Percentiles rank a stretch among this genome's conserved stretches.
Conservation (phyloP, 2,888 invertebrate genomes). For the Acleris sparsana region DNA sequence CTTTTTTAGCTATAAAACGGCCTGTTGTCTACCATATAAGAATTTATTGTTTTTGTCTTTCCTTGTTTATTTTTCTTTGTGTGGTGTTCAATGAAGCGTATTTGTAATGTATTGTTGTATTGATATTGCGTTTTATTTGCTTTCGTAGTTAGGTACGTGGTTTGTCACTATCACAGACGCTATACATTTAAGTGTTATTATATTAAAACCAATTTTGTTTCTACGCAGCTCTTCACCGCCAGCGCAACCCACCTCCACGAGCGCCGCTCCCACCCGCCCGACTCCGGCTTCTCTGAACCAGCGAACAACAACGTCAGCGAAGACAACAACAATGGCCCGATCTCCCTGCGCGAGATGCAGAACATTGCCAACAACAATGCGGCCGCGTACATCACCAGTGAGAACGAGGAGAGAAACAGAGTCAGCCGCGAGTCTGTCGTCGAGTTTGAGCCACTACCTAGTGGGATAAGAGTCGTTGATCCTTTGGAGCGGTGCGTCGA, state of each 20-base stretch:
- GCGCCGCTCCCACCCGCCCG: constrained; percentile 69
- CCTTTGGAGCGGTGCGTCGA: constrained; percentile 71
- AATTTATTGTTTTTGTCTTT: too few relatives aligned
- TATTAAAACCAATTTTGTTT: too few relatives aligned
- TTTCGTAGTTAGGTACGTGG: too few relatives aligned
- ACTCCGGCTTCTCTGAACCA: constrained; percentile 74
- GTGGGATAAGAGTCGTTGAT: constrained; percentile 63
- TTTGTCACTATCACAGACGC: too few relatives aligned
- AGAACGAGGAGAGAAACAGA: constrained; percentile 75
- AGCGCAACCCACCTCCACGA: constrained; percentile 73
- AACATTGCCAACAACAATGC: constrained; percentile 84
- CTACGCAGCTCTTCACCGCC: constrained; percentile 68
- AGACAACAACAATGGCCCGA: constrained; percentile 83
- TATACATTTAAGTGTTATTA: too few relatives aligned
- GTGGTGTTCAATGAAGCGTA: too few relatives aligned
- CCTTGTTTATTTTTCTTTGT: too few relatives aligned
- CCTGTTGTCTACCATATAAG: too few relatives aligned
- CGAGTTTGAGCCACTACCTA: constrained; percentile 73
- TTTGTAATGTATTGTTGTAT: too few relatives aligned
- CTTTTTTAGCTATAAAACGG: too few relatives aligned
- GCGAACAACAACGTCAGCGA: constrained; percentile 76
- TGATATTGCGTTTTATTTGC: too few relatives aligned
- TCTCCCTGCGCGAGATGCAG: constrained; percentile 81
- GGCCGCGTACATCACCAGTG: constrained; percentile 77
- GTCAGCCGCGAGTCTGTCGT: constrained; percentile 74